Conservation (phyloP, 2,797 vertebrate genomes). For the Oreonectes daqikongensis region DNA sequence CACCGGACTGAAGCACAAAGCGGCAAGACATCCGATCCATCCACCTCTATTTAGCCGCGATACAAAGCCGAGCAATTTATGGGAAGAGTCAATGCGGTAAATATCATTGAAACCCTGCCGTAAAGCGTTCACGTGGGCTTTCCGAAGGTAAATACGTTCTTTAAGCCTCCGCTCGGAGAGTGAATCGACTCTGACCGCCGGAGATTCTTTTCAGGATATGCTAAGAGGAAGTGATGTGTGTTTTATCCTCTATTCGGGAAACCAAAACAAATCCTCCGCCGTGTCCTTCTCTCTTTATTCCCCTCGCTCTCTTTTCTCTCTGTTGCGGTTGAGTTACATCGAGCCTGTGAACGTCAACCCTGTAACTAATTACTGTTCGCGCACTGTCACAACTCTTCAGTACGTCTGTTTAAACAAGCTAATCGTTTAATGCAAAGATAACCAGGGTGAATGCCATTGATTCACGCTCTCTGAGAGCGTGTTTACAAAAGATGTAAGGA, state of each 20-base stretch:
- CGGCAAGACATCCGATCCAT: conserved; percentile 65
- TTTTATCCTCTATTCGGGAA: conserved; percentile 56
- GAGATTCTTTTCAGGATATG: conserved; percentile 52
- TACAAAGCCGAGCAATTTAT: conserved; percentile 65
- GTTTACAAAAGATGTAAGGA: conserved; percentile 39
- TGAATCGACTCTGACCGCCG: conserved; percentile 52
- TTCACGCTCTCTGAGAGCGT: conserved; percentile 30
- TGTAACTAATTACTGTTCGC: conserved; percentile 59
- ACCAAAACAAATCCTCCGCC: conserved; percentile 56
- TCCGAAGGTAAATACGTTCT: conserved; percentile 61
- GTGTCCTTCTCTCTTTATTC: not conserved
- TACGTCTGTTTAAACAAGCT: conserved; percentile 46
- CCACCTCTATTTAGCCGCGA: conserved; percentile 63
- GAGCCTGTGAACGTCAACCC: conserved; percentile 44
- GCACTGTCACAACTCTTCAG: conserved; percentile 51
- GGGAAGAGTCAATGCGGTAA: conserved; percentile 64
- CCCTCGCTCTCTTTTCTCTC: conserved; percentile 38
- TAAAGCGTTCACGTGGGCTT: conserved; percentile 59
- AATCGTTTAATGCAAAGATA: conserved; percentile 50
- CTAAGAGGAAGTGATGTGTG: conserved; percentile 58
- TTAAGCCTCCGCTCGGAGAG: conserved; percentile 44
- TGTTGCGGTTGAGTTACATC: conserved; percentile 51
- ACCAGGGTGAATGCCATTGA: conserved; percentile 27
- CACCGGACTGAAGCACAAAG: conserved; percentile 64
- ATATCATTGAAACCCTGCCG: conserved; percentile 65